phyloP scores from a whole-genome alignment of 2,113 vertebrate genomes.

The Trematocara marginatum region DNA sequence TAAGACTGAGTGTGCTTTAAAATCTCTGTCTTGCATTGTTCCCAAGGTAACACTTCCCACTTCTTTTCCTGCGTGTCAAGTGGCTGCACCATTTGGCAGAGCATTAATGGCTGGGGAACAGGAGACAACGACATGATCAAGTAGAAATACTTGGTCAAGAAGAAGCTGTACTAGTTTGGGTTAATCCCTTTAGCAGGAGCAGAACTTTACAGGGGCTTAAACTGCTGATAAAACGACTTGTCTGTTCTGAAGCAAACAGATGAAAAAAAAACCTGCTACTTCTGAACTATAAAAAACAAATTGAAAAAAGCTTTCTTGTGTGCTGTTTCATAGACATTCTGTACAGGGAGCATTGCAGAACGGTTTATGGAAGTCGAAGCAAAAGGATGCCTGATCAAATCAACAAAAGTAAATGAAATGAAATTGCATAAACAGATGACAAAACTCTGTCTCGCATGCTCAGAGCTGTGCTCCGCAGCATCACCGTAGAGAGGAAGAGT shows the following conservation, averaged over 20 bases:
- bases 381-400: neutral
- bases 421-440: neutral
- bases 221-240: neutral
- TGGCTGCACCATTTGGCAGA: neutral
- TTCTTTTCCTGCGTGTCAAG: neutral
- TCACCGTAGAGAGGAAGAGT: neutral
- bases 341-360: neutral
- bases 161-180: neutral
- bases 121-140: neutral
- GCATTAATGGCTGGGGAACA: neutral
- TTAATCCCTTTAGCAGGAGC: conserved; percentile 7
- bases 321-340: neutral
- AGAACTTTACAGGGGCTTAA: neutral
- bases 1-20: neutral
- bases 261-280: neutral
- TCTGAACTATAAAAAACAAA: neutral
- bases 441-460: neutral
- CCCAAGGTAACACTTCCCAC: conserved; percentile 21
- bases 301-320: neutral
- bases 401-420: neutral
- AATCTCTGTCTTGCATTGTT: conserved; percentile 19
- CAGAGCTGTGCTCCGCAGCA: neutral
- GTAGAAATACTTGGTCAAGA: neutral
- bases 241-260: neutral
- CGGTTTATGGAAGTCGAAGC: neutral